Base-by-base conservation (phyloP, 2,888 invertebrate species). In the Eupithecia centaureata region DNA sequence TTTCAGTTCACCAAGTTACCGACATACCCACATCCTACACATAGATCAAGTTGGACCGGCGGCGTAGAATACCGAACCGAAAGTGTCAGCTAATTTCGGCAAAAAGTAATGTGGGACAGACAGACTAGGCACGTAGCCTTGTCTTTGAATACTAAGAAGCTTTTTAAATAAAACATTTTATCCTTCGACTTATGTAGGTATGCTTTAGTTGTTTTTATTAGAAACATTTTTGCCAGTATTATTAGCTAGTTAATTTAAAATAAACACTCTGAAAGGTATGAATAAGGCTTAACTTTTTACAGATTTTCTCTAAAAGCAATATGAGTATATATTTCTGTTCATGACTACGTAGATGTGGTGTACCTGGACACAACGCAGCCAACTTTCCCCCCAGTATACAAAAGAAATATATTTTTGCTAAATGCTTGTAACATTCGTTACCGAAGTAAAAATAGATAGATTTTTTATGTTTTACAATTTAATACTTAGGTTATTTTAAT, bases 1-100 rank as follows among this genome's bases (percentile, higher is more conserved):
- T 75, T 75, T 74, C 71, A 71, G 71, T 65, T 67, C 54, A 70
- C 70, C 67, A 57, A 70, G 67, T 66, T 65, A 70, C 61, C 64
- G 28, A 65, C 62, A 62, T 61, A 63, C 54, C 61, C 64, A 61
- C 62, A 64, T 54, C 60, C 64, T 59, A 59, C 67, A 59, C 70
- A 66, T 69, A 69, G 65, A 70, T 70, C 69, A 70, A 63, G 65
- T 66, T 51, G 57, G 66, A 66, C 65, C 60, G 69, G 62, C 52
- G 69, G 63, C 56, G 56, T 35, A 51, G 66, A 66, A 66, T 70
- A 70, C 63, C 33, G 61, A 69, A 70, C 63, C 33, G 61, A 69
- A 69, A 66, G 56, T 63, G 65, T 66, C 47, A 63, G 66, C 60
- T 63, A 62, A 66, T 65, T 69, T 63, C 35, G 27, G 56, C 42